Conservation (phyloP, 2,113 vertebrate genomes). For the Hemiscyllium ocellatum region DNA sequence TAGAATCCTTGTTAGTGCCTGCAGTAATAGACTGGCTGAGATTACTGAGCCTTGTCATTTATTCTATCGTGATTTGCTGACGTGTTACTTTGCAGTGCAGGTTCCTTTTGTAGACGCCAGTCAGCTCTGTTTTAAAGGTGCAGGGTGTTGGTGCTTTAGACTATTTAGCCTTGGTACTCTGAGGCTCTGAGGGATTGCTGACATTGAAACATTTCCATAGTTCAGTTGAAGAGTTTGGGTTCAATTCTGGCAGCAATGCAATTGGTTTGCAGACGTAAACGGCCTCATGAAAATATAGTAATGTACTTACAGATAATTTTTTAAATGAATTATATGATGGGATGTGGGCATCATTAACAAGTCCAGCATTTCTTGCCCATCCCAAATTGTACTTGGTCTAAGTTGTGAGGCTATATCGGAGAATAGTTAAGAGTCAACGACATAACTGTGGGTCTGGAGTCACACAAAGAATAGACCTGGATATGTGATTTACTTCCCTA, state of each 20-base stretch:
- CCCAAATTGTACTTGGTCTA: too few species aligned
- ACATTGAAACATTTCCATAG: not conserved
- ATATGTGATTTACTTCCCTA: too few species aligned
- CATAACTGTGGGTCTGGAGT: too few species aligned
- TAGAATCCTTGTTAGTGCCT: not conserved
- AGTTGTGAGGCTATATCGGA: too few species aligned
- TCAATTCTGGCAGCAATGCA: not conserved
- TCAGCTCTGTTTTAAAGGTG: not conserved
- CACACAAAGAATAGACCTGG: too few species aligned
- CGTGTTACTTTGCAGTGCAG: not conserved
- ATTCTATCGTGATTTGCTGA: not conserved
- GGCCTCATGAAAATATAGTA: not conserved
- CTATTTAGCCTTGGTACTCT: not conserved
- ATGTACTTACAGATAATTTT: too few species aligned
- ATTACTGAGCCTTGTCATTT: not conserved
- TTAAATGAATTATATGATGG: too few species aligned
- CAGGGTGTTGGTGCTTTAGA: not conserved
- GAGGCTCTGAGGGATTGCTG: not conserved
- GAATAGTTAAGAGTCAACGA: too few species aligned
- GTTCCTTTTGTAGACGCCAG: too few species aligned
- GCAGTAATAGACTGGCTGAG: not conserved
- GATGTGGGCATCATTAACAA: too few species aligned
- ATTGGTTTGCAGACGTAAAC: not conserved
- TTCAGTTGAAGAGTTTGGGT: not conserved
- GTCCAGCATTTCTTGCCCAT: too few species aligned